phyloP scores from a whole-genome alignment of 2,888 invertebrate genomes.

The Epistrophella euchroma region DNA sequence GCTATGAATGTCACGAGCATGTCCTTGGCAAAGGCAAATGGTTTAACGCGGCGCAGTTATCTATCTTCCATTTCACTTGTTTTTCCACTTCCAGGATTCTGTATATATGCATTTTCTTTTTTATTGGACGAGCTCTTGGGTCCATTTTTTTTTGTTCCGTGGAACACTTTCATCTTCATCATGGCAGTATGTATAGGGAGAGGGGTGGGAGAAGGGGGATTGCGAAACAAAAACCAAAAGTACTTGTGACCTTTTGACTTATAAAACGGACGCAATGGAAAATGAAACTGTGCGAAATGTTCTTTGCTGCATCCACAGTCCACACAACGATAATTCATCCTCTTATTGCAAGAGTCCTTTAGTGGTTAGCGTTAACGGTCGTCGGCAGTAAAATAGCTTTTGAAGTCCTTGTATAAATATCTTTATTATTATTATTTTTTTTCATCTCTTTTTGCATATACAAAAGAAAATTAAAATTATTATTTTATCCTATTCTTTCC shows the following conservation, averaged over 20 bases:
- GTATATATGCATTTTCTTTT: slow-evolving; percentile 1
- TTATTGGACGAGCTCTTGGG: background rate
- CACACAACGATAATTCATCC: slow-evolving; percentile 3
- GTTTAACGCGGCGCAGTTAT: slow-evolving; percentile 26
- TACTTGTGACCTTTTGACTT: slow-evolving; percentile 28
- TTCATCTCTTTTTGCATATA: background rate
- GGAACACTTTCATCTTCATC: slow-evolving; percentile 35
- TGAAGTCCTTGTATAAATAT: slow-evolving; percentile 9
- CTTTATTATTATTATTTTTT: background rate
- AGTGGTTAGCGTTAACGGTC: background rate
- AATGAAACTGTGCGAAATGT: slow-evolving; percentile 25
- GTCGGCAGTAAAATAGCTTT: background rate
- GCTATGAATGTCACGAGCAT: slow-evolving; percentile 29
- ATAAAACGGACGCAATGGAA: slow-evolving; percentile 27
- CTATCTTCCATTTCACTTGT: slow-evolving; percentile 40
- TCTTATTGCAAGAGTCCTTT: slow-evolving; percentile 12
- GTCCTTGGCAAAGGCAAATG: slow-evolving; percentile 32
- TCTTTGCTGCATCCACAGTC: slow-evolving; percentile 12
- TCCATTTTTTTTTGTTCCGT: background rate
- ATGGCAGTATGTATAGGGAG: background rate
- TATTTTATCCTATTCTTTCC: slow-evolving; percentile 8
- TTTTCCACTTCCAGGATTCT: slow-evolving; percentile 32
- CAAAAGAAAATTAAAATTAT: slow-evolving; percentile 26
- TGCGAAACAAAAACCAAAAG: background rate
- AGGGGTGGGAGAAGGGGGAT: background rate